A percentile compares a stretch with the other conserved stretches of the same genome.
These are phyloP conservation scores for Amia ocellicauda DNA, from an alignment of 2,113 vertebrate species.

Conservation along the genomic window DNA sequence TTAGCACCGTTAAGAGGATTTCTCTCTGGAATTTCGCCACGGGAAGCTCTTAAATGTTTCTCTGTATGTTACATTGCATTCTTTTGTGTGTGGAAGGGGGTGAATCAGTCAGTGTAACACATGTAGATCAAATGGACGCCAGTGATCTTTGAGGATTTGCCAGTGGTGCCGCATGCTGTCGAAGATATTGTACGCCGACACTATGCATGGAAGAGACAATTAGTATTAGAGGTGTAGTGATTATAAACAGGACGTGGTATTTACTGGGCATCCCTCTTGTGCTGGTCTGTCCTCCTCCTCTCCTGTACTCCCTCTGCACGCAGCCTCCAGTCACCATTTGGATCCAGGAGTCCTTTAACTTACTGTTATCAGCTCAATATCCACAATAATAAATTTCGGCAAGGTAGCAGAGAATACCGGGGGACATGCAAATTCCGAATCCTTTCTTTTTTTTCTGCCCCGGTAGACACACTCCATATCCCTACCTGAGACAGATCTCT, in stretches of 20 bases:
- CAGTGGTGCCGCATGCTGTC: too few relatives aligned
- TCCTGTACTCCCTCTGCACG: constrained; percentile 35
- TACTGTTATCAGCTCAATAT: constrained; percentile 63
- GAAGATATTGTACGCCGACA: too few relatives aligned
- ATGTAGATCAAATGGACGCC: constrained; percentile 15
- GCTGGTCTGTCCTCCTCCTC: neutral
- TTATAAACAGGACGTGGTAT: neutral
- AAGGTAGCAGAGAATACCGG: constrained; percentile 59
- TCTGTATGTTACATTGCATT: too few relatives aligned
- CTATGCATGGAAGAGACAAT: too few relatives aligned
- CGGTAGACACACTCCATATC: constrained; percentile 38
- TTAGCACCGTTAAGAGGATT: too few relatives aligned
- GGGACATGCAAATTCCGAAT: constrained; percentile 67
- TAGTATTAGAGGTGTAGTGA: too few relatives aligned
- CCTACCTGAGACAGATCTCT: constrained; percentile 58
- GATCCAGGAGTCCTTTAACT: constrained; percentile 58
- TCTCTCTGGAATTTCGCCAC: too few relatives aligned
- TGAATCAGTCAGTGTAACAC: neutral
- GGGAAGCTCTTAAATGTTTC: too few relatives aligned
- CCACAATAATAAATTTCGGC: constrained; percentile 70
- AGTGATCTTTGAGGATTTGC: constrained; percentile 1
- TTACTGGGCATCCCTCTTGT: neutral
- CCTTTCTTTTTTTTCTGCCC: constrained; percentile 45
- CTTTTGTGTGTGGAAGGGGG: too few relatives aligned
- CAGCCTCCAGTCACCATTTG: constrained; percentile 59